Percentiles rank a stretch among this genome's conserved stretches.
These are phyloP conservation scores for Steinernema carpocapsae DNA, from an alignment of 2,888 invertebrate genomes.

Conservation along the genomic window DNA sequence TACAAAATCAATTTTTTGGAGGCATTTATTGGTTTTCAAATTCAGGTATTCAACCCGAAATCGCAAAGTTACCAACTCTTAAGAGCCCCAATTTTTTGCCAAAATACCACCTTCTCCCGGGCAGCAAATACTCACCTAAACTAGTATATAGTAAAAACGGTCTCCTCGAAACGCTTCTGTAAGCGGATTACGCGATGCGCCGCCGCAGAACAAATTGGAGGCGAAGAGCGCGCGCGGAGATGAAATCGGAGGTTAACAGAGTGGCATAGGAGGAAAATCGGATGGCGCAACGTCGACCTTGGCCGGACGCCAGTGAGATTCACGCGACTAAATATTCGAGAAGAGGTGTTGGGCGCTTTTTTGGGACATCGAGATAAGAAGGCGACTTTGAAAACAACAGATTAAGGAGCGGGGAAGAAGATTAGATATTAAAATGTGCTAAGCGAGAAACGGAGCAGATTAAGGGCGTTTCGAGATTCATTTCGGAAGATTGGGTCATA, in stretches of 20 bases:
- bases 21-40: too few species aligned
- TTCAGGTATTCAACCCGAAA: too few species aligned
- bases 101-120: too few species aligned
- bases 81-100: too few species aligned
- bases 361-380: constrained; percentile 31
- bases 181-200: constrained; percentile 12
- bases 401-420: neutral
- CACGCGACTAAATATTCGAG: neutral
- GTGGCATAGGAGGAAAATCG: neutral
- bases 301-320: constrained; percentile 12
- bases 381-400: constrained; percentile 3
- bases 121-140: too few species aligned
- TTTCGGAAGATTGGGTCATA: neutral
- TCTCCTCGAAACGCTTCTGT: neutral
- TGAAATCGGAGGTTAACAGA: constrained; percentile 21
- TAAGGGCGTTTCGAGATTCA: too few species aligned
- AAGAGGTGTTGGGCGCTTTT: constrained; percentile 4
- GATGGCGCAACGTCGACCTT: constrained; percentile 9
- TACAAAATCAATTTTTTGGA: too few species aligned
- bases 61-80: neutral
- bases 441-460: too few species aligned
- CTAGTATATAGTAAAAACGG: neutral
- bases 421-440: too few species aligned
- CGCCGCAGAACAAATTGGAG: constrained; percentile 10
- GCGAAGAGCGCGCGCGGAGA: neutral